Percentiles rank a stretch among this genome's conserved stretches.
Conservation (phyloP, 2,888 invertebrate species). For the Lapara coniferarum region DNA sequence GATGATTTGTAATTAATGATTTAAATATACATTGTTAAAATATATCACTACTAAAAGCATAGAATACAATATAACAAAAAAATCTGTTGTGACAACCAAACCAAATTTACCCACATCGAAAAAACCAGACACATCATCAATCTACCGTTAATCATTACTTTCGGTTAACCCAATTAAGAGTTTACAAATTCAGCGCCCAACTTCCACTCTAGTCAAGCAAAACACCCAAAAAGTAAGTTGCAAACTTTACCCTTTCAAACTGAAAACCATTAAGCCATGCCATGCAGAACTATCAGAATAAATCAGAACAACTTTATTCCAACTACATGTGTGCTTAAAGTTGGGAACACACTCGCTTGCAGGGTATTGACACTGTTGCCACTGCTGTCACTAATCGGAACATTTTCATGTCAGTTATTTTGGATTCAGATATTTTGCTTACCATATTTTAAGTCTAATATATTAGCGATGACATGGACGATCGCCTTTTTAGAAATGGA, state of each 20-base stretch:
- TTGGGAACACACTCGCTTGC: slow-evolving; percentile 23
- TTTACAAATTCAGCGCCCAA: slow-evolving; percentile 23
- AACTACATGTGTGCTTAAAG: slow-evolving; percentile 24
- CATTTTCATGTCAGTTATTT: background rate
- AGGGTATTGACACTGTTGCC: background rate
- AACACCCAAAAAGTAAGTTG: slow-evolving; percentile 29
- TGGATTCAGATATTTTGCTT: no score
- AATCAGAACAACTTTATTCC: slow-evolving; percentile 44
- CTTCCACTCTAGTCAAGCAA: slow-evolving; percentile 16
- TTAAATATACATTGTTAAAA: no score
- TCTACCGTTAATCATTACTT: slow-evolving; percentile 9
- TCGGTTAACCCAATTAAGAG: slow-evolving; percentile 19
- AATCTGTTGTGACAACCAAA: no score
- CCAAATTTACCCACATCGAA: no score
- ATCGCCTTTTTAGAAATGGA: no score
- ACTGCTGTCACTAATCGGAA: background rate
- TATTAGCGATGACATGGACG: no score
- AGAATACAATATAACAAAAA: no score
- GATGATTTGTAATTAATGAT: no score
- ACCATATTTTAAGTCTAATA: no score
- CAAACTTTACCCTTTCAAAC: slow-evolving; percentile 35
- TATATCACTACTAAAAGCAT: no score
- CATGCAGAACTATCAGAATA: slow-evolving; percentile 45
- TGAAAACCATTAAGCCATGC: slow-evolving; percentile 38
- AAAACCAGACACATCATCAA: background rate